A percentile compares a stretch with the other conserved stretches of the same genome.
Conservation (phyloP, 2,888 invertebrate species). For the Syritta pipiens region DNA sequence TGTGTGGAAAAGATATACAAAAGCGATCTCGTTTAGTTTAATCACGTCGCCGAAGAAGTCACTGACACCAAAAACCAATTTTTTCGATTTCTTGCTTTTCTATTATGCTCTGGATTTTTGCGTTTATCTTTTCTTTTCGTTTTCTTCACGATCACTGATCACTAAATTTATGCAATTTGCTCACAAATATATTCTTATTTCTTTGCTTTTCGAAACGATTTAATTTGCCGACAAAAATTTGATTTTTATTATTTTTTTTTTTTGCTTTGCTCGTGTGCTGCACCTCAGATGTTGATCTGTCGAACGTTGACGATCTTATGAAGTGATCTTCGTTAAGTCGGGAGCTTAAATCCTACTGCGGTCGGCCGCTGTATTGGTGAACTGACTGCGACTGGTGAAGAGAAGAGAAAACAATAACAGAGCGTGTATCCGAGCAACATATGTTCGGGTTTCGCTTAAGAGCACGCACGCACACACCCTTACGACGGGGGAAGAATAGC, state of each 20-base stretch:
- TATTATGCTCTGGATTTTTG: constrained; percentile 18
- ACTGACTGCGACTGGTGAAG: constrained; percentile 1
- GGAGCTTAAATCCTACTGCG: constrained; percentile 77
- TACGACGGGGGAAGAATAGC: not conserved
- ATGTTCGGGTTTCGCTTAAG: constrained; percentile 58
- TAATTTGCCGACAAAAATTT: not conserved
- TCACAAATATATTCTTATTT: not conserved
- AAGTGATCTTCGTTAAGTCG: constrained; percentile 77
- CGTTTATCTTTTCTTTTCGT: not conserved
- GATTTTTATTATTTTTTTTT: constrained; percentile 2
- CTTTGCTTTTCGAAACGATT: not conserved
- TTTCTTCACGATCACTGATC: constrained; percentile 17
- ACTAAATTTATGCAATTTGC: constrained; percentile 19
- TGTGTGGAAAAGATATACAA: constrained; percentile 7
- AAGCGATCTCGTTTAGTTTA: constrained; percentile 38
- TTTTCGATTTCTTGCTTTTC: constrained; percentile 36
- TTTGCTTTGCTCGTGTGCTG: constrained; percentile 18
- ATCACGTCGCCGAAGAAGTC: constrained; percentile 72
- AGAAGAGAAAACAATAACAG: constrained; percentile 60
- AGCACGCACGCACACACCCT: constrained; percentile 38
- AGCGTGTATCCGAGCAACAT: constrained; percentile 50
- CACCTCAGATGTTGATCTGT: constrained; percentile 74
- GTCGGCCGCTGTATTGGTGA: constrained; percentile 39
- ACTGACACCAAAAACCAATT: constrained; percentile 76
- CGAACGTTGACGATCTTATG: constrained; percentile 79